phyloP scores from a whole-genome alignment of 2,888 invertebrate species.

The Xestia rhomboidea region DNA sequence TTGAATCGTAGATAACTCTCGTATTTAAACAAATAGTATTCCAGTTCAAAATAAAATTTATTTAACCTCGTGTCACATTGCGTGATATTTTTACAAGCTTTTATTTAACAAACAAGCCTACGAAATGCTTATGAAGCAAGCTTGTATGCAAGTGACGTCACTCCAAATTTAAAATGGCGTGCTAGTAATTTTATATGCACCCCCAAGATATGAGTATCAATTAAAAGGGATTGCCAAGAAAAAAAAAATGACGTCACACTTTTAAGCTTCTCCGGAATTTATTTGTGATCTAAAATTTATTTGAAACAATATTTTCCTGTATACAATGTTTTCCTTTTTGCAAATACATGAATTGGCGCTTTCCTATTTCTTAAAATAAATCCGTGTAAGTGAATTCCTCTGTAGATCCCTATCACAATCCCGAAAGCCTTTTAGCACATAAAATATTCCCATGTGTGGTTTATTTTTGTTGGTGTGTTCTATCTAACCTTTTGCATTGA shows the following conservation, averaged over 20 bases:
- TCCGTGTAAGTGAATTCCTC: slow-evolving; percentile 77
- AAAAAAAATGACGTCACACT: not conserved
- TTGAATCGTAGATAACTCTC: slow-evolving; percentile 29
- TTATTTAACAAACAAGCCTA: not conserved
- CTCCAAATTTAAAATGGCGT: too few species aligned
- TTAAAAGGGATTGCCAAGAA: not conserved
- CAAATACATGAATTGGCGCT: slow-evolving; percentile 38
- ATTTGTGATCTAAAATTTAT: not conserved
- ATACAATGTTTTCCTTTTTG: slow-evolving; percentile 14
- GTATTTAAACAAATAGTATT: slow-evolving; percentile 29
- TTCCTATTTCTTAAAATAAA: slow-evolving; percentile 74
- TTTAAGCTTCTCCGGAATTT: not conserved
- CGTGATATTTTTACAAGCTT: not conserved
- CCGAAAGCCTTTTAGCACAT: slow-evolving; percentile 77
- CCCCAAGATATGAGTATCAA: not conserved
- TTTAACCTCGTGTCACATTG: not conserved
- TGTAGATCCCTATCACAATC: slow-evolving; percentile 73
- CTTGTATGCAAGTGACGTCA: too few species aligned
- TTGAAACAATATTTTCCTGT: slow-evolving; percentile 6
- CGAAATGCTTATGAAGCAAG: too few species aligned
- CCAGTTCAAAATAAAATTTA: slow-evolving; percentile 22
- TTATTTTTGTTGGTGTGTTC: slow-evolving; percentile 74
- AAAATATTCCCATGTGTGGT: slow-evolving; percentile 78
- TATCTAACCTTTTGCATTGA: slow-evolving; percentile 74
- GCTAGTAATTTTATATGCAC: too few species aligned